Percentiles rank a stretch among this genome's conserved stretches.
These are phyloP conservation scores for Platerodrilus igneus DNA, from an alignment of 2,888 invertebrate genomes.

Conservation along the genomic window DNA sequence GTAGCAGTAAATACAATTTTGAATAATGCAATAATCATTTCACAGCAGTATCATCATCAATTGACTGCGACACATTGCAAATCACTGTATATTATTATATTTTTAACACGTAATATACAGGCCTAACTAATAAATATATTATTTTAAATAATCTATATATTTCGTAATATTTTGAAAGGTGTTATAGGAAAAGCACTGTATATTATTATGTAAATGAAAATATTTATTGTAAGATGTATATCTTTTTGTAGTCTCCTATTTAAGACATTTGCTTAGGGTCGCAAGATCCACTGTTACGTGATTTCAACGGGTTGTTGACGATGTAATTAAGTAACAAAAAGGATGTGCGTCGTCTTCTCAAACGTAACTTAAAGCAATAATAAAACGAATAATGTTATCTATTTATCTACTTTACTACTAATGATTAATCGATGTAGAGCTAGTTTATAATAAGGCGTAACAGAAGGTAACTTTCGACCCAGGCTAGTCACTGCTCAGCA, in stretches of 20 bases:
- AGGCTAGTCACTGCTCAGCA: conserved; percentile 49
- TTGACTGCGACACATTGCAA: conserved; percentile 44
- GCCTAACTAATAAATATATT: conserved; percentile 50
- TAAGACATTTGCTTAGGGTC: conserved; percentile 48
- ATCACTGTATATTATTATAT: conserved; percentile 51
- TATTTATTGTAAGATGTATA: conserved; percentile 46
- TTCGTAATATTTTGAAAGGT: conserved; percentile 48
- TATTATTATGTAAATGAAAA: conserved; percentile 45
- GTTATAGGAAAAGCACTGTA: conserved; percentile 48
- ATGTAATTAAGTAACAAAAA: conserved; percentile 10
- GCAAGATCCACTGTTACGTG: conserved; percentile 45
- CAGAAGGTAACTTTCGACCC: conserved; percentile 47
- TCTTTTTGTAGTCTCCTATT: conserved; percentile 50
- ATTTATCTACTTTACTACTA: conserved; percentile 19
- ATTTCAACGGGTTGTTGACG: conserved; percentile 33
- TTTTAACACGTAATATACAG: conserved; percentile 51
- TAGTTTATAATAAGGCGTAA: conserved; percentile 30
- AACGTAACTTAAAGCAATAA: conserved; percentile 51
- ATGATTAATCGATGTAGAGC: conserved; percentile 19
- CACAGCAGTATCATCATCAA: conserved; percentile 30
- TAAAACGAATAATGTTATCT: conserved; percentile 41
- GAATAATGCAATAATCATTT: conserved; percentile 25
- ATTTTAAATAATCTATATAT: conserved; percentile 50
- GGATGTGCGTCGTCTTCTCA: conserved; percentile 39
- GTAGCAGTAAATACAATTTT: conserved; percentile 21